Conservation (phyloP, 2,888 invertebrate genomes). For the Bombylius discolor region DNA sequence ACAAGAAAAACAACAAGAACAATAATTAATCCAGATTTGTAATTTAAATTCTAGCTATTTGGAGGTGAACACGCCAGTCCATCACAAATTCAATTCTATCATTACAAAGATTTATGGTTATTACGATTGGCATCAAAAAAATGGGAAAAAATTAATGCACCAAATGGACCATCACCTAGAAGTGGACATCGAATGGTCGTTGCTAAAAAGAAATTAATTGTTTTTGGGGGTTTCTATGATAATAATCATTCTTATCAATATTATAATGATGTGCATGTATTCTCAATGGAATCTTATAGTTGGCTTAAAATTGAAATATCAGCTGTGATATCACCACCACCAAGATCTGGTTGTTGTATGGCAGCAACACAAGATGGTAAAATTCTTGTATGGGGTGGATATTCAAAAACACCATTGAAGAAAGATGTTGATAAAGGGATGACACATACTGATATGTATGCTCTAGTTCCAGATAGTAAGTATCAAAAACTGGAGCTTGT, state of each 20-base stretch:
- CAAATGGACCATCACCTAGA: slow-evolving; percentile 68
- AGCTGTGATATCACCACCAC: slow-evolving; percentile 52
- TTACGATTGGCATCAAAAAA: slow-evolving; percentile 58
- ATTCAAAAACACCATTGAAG: slow-evolving; percentile 57
- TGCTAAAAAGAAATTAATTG: slow-evolving; percentile 60
- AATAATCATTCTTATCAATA: slow-evolving; percentile 77
- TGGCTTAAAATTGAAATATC: slow-evolving; percentile 60
- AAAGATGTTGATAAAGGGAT: slow-evolving; percentile 62
- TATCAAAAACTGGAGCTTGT: slow-evolving; percentile 8
- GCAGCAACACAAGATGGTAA: slow-evolving; percentile 42
- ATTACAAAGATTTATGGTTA: slow-evolving; percentile 85
- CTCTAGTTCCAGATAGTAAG: slow-evolving; percentile 50
- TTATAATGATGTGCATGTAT: slow-evolving; percentile 73
- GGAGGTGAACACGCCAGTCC: slow-evolving; percentile 90
- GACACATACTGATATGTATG: slow-evolving; percentile 57
- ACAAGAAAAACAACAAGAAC: no score
- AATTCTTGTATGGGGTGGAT: slow-evolving; percentile 62
- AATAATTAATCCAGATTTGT: neutral
- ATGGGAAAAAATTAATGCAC: slow-evolving; percentile 71
- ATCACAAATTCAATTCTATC: slow-evolving; percentile 82
- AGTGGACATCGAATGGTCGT: slow-evolving; percentile 83
- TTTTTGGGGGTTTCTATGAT: slow-evolving; percentile 90
- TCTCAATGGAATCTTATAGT: slow-evolving; percentile 62
- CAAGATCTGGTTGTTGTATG: slow-evolving; percentile 63
- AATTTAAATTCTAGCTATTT: slow-evolving; percentile 40